Evolutionary conservation across 2,888 invertebrate genomes (phyloP), one percentile per base, ranked within the genome.

Genomic region (Agonopterix heracliana): DNA sequence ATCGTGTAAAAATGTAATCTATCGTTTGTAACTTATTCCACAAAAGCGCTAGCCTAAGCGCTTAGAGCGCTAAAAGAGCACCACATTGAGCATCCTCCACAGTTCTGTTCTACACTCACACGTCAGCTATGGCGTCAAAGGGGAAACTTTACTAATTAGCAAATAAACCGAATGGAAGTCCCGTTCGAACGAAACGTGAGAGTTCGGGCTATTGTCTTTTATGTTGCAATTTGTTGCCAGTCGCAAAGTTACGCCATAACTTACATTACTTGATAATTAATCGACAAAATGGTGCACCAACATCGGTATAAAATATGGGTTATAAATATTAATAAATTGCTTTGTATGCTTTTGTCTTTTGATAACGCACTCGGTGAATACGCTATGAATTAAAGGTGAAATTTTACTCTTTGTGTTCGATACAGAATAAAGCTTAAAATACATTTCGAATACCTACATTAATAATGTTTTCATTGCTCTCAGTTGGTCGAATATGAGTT

Each of bases 201-300:
- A 64, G 66, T 60, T 54, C 52, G 11, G 60, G 51, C 40, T 60
- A 62, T 68, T 72, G 66, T 70, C 63, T 64, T 61, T 63, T 54
- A 64, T 61, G 60, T 64, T 59, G 60, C 61, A 61, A 63, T 67
- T 70, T 67, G 64, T 45, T 36, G 35, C 26, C 26, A 56, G 63
- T 52, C 57, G 54, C 41, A 9, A 44, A 44, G 44, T 44, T 44
- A 34, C 34, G 34, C 34, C 34, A 36, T 46, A 34, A 43, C 26
- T 3, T 43, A n/a, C 9, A 14, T 43, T 17, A n/a, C 43, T n/a
- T 14, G 17, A 7, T 26, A 42, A 42, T 12, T 42, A 42, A 38
- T 26, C 26, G 26, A 26, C 26, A 26, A 26, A n/a, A 11, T 11
- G 40, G 40, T 40, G 11, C 9, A 11, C 11, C 40, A 11, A 40